Evolutionary conservation across 1,140 invertebrate genomes (phyloP).

Genomic region (Trichoplusia ni): DNA sequence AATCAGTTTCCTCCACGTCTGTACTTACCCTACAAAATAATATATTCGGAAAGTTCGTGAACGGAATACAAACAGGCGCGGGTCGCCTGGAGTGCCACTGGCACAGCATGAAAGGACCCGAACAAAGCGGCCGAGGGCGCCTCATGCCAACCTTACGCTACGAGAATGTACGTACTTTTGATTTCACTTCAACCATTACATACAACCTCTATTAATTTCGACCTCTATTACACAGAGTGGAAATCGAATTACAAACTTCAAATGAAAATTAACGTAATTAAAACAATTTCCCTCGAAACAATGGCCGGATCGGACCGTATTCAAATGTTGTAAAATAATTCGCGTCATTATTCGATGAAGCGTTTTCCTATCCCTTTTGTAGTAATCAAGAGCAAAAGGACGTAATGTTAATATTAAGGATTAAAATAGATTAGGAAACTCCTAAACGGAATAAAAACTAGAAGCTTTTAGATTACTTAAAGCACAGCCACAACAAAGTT

Average conservation of each 20-base stretch:
- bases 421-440: conserved; percentile 44
- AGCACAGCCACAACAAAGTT: conserved; percentile 48
- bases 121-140: conserved; percentile 61
- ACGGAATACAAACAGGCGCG: conserved; percentile 74
- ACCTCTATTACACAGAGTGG: conserved; percentile 22
- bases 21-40: conserved; percentile 67
- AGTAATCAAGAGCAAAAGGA: conserved; percentile 8
- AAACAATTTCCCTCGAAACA: conserved; percentile 25
- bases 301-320: conserved; percentile 9
- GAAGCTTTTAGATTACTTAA: conserved; percentile 49
- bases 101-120: conserved; percentile 56
- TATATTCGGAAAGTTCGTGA: conserved; percentile 76
- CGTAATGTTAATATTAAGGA: conserved; percentile 35
- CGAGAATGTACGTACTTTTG: conserved; percentile 49
- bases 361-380: conserved; percentile 5
- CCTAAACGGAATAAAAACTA: conserved; percentile 39
- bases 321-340: conserved; percentile 25
- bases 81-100: conserved; percentile 57
- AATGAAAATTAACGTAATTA: conserved; percentile 29
- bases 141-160: conserved; percentile 52
- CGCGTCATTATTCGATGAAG: conserved; percentile 19
- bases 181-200: conserved; percentile 57
- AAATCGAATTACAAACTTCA: conserved; percentile 30
- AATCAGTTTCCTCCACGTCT: conserved; percentile 69
- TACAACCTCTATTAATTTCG: conserved; percentile 35